These are phyloP conservation scores for Arizona elegans DNA, from an alignment of 2,113 vertebrate species.

Conservation along the genomic window DNA sequence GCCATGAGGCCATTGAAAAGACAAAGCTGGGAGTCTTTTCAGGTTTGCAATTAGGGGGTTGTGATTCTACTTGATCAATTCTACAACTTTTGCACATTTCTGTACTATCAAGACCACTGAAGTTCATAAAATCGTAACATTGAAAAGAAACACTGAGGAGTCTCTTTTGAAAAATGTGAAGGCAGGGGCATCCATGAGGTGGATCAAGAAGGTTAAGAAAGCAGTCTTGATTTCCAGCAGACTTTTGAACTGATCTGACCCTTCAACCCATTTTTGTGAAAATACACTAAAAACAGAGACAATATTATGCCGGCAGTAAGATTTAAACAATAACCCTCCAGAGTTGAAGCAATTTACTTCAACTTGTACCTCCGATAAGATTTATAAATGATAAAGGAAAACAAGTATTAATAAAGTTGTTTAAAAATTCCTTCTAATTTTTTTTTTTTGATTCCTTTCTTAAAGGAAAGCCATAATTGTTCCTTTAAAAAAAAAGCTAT, in stretches of 20 bases:
- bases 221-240: not conserved
- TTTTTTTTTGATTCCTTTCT: not conserved
- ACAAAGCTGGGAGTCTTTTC: accelerated
- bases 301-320: not conserved
- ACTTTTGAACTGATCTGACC: not conserved
- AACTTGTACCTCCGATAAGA: not conserved
- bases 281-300: not conserved
- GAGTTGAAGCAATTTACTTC: not conserved
- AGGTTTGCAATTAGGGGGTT: accelerated
- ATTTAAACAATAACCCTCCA: not conserved
- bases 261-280: not conserved
- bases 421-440: not conserved
- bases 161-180: not conserved
- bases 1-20: not conserved
- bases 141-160: not conserved
- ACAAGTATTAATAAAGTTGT: not conserved
- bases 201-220: not conserved
- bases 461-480: not conserved
- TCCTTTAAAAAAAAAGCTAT: not conserved
- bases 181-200: not conserved
- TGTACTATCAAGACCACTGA: not conserved
- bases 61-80: not conserved
- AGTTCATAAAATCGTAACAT: not conserved
- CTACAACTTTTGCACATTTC: not conserved
- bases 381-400: not conserved